These are phyloP conservation scores for Callosobruchus maculatus DNA, from an alignment of 2,888 invertebrate species.

Conservation along the genomic window DNA sequence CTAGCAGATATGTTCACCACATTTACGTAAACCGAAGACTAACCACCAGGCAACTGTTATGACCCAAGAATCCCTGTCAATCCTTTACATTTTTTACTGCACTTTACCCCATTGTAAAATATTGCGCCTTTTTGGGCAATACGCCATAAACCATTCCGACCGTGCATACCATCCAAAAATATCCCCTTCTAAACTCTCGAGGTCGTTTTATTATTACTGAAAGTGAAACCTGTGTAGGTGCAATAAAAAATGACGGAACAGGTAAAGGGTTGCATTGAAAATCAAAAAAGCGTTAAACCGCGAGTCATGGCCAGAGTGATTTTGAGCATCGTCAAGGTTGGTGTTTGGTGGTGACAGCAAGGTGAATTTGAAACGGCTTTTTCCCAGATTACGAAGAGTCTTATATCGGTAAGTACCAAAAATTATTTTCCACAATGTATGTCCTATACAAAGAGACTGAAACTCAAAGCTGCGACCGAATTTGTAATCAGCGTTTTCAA, in stretches of 20 bases:
- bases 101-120: background rate
- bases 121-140: background rate
- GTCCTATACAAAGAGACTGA: too few species aligned
- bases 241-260: conserved; percentile 29
- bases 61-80: background rate
- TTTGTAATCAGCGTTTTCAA: too few species aligned
- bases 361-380: background rate
- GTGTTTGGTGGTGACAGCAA: conserved; percentile 1
- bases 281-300: conserved; percentile 40
- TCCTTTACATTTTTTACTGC: background rate
- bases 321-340: conserved; percentile 35
- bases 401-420: background rate
- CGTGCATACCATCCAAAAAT: background rate
- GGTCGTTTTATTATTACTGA: conserved; percentile 14
- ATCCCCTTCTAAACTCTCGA: background rate
- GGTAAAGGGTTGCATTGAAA: conserved; percentile 30
- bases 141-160: background rate
- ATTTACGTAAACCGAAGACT: background rate
- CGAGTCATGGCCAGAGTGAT: conserved; percentile 43
- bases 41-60: background rate
- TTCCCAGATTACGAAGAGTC: background rate
- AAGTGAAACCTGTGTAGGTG: conserved; percentile 41
- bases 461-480: too few species aligned
- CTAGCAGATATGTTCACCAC: background rate
- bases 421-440: background rate